phyloP scores from a whole-genome alignment of 2,888 invertebrate genomes.

The Rapana venosa region DNA sequence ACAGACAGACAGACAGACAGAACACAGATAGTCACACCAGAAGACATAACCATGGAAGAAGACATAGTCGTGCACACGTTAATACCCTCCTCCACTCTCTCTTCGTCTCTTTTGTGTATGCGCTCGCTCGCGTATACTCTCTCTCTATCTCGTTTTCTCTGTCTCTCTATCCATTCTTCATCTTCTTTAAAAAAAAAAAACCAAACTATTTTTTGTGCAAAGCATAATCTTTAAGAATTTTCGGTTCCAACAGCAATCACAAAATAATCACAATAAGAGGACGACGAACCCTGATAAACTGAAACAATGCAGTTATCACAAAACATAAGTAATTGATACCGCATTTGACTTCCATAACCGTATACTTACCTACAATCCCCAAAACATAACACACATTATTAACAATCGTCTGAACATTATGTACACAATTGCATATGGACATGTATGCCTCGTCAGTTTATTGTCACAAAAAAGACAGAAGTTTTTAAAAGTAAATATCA shows the following conservation, averaged over 20 bases:
- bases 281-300: background rate
- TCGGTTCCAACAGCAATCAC: background rate
- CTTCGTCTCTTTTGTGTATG: no score
- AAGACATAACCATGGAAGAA: no score
- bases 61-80: background rate
- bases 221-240: constrained; percentile 2
- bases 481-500: no score
- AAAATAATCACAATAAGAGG: background rate
- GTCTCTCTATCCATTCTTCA: no score
- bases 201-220: background rate
- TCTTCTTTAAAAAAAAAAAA: no score
- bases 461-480: background rate
- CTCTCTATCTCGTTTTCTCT: no score
- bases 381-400: background rate
- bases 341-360: no score
- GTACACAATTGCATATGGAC: background rate
- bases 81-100: background rate
- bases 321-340: background rate
- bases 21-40: no score
- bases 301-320: background rate
- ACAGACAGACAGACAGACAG: no score
- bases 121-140: no score
- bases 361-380: no score
- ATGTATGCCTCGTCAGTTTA: background rate
- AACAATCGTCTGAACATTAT: background rate